Conservation (phyloP, 2,113 vertebrate genomes). For the Meles meles region DNA sequence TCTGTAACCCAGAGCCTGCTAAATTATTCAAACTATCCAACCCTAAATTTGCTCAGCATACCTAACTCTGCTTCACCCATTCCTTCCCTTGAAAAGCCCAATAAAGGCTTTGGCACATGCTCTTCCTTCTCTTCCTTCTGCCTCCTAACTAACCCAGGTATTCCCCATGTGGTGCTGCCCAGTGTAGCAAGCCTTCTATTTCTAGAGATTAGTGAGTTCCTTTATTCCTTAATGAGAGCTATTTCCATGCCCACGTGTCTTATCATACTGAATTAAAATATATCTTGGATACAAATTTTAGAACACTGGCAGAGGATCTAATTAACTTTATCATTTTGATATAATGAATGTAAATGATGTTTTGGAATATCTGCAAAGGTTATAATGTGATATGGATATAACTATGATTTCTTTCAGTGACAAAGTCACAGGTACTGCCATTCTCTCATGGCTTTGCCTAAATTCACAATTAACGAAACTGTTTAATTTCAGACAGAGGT, state of each 20-base stretch:
- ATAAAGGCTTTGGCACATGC: background rate
- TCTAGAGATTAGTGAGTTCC: background rate
- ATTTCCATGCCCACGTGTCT: background rate
- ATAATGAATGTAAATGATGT: background rate
- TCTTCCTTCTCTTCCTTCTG: background rate
- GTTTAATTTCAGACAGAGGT: background rate
- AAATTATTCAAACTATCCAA: background rate
- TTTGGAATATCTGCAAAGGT: background rate
- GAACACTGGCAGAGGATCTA: background rate
- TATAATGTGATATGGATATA: background rate
- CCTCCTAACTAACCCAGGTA: background rate
- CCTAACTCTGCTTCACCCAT: background rate
- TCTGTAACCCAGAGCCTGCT: background rate
- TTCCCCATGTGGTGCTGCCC: background rate
- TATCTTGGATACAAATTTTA: background rate
- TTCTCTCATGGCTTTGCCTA: background rate
- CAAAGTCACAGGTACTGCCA: background rate
- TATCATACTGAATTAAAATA: background rate
- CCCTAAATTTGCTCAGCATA: background rate
- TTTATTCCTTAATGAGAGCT: background rate
- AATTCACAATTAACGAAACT: background rate
- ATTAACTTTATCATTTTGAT: background rate
- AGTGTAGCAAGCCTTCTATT: background rate
- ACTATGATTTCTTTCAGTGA: background rate
- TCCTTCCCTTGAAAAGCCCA: background rate